Percentiles rank a stretch among this genome's conserved stretches.
These are phyloP conservation scores for Sebastes oblongus DNA, from an alignment of 2,797 vertebrate genomes.

Conservation along the genomic window DNA sequence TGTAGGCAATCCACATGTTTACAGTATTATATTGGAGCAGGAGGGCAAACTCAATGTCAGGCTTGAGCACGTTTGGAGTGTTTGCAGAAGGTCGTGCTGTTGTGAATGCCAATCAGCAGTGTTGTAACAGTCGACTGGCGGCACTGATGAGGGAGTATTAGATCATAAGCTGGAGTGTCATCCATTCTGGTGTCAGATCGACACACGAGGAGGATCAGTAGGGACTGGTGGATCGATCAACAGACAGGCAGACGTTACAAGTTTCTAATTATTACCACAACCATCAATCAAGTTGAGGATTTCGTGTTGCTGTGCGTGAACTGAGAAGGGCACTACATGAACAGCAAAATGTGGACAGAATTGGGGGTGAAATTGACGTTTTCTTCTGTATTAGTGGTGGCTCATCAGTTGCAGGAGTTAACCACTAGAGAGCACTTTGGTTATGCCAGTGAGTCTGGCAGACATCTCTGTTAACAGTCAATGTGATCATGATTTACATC, in stretches of 20 bases:
- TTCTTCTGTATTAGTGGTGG: neutral
- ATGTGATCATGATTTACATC: neutral
- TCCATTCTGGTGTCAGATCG: constrained; percentile 43
- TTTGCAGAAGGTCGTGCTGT: constrained; percentile 3
- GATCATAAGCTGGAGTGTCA: constrained; percentile 25
- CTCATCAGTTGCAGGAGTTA: neutral
- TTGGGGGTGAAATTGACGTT: neutral
- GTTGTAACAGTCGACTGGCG: neutral
- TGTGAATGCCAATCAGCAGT: constrained; percentile 9
- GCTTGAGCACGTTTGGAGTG: neutral
- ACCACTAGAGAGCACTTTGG: constrained; percentile 44
- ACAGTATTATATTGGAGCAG: neutral
- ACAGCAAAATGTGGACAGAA: neutral
- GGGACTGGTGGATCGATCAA: constrained; percentile 33
- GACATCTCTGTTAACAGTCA: neutral
- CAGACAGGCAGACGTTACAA: constrained; percentile 17
- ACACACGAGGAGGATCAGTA: neutral
- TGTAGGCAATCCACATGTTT: neutral
- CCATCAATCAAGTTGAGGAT: constrained; percentile 43
- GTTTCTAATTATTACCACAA: constrained; percentile 35
- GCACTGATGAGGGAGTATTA: constrained; percentile 35
- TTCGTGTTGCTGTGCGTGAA: neutral
- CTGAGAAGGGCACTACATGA: neutral
- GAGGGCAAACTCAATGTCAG: constrained; percentile 12
- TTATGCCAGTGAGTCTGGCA: neutral